Evolutionary conservation across 2,888 invertebrate genomes (phyloP).

Genomic region (Minunthozetes semirufus): DNA sequence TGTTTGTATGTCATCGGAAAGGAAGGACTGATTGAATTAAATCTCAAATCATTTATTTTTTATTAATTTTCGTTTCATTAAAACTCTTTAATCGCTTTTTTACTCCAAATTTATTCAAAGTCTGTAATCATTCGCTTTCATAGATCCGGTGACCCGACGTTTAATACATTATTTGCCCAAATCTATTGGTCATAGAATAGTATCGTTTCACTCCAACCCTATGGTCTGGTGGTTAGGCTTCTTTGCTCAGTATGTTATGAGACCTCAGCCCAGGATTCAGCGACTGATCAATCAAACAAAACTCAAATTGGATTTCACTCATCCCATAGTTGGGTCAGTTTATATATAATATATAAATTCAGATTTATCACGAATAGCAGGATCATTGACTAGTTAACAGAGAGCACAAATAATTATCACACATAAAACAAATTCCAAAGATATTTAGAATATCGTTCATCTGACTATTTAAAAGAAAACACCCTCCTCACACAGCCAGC

Average conservation of each 20-base stretch:
- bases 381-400: no score
- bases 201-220: slow-evolving; percentile 75
- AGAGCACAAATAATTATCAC: no score
- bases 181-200: not conserved
- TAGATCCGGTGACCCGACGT: not conserved
- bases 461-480: no score
- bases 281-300: slow-evolving; percentile 39
- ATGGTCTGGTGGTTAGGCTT: slow-evolving; percentile 98
- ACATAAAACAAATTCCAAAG: no score
- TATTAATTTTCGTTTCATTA: not conserved
- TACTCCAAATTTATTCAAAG: not conserved
- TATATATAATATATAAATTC: no score
- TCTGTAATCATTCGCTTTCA: not conserved
- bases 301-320: slow-evolving; percentile 40
- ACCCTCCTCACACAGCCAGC: no score
- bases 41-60: not conserved
- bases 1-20: not conserved
- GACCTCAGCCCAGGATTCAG: slow-evolving; percentile 47
- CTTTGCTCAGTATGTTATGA: slow-evolving; percentile 79
- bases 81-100: not conserved
- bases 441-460: no score
- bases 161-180: not conserved
- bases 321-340: slow-evolving; percentile 44
- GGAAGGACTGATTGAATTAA: not conserved
- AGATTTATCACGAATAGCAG: no score